phyloP scores from a whole-genome alignment of 2,113 vertebrate species.

The Trematocara macrostoma region DNA sequence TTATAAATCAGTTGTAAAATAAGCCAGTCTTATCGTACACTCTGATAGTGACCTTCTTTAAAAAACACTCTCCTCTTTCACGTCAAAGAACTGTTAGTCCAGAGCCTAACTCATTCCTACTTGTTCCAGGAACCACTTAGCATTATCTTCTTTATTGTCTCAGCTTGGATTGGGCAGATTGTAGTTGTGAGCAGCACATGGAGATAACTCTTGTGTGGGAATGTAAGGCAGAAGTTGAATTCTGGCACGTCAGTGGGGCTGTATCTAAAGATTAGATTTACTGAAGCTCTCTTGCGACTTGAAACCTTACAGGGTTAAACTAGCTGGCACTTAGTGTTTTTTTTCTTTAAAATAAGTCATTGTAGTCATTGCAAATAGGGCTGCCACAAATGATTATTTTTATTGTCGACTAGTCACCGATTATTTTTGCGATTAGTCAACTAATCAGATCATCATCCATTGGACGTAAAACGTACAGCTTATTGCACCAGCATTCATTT shows the following conservation, averaged over 20 bases:
- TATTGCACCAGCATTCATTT: not conserved
- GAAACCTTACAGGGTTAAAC: not conserved
- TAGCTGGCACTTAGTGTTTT: not conserved
- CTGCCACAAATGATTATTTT: not conserved
- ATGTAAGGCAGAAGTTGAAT: not conserved
- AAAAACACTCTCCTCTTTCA: not conserved
- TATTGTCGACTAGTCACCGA: not conserved
- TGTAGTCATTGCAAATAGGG: not conserved
- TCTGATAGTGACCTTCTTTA: not conserved
- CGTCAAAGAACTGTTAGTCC: not conserved
- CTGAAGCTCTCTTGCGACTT: not conserved
- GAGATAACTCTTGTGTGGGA: not conserved
- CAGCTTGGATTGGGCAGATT: not conserved
- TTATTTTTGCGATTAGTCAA: not conserved
- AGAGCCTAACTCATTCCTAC: not conserved
- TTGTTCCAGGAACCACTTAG: not conserved
- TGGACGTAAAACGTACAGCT: not conserved
- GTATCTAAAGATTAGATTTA: not conserved
- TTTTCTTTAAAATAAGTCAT: not conserved
- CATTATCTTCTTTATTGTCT: not conserved
- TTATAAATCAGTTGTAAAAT: not conserved
- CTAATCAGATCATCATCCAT: not conserved
- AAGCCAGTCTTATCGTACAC: not conserved
- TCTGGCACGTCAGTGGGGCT: not conserved
- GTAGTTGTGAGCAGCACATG: not conserved